Base-by-base conservation (phyloP, 2,113 vertebrate species). In the Lampris incognitus region DNA sequence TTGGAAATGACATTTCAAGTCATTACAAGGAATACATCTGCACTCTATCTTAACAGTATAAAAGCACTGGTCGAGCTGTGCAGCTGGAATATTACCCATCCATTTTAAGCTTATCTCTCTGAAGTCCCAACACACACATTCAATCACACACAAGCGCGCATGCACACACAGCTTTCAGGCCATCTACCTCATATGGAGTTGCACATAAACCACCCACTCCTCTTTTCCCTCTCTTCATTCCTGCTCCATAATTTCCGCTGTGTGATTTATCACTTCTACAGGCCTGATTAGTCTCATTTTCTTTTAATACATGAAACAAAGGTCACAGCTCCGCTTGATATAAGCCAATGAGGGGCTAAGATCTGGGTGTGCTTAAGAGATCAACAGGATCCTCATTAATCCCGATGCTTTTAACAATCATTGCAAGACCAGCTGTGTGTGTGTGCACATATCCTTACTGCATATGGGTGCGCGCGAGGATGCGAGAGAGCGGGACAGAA, bases 281-380 rank as follows among this genome's bases (percentile, higher is more conserved):
- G 67, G 81, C 82, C 84, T 92, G 92, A 91, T 92, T 92, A 90
- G 82, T 69, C 89, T 76, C 77, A 90, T 91, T 90, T 90, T 83
- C 60, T 81, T 88, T 88, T 90, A 92, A 92, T 87, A 80, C 78
- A 79, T 66, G 86, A 88, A 90, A 88, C 88, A 91, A 92, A 91
- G 90, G 92, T 92, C 90, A 92, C 73, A 85, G 79, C 82, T 84
- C 81, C 79, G 63, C 78, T 81, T 87, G 79, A 89, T 88, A 88
- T 80, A 88, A 89, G 83, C 87, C 81, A 87, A 90, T 87, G 85
- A 92, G 85, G 76, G 86, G 82, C 79, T 79, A 77, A 89, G 85
- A 90, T 88, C 79, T 76, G 72, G 61, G 72, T 82, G 82, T 79
- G 69, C 81, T 86, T 82, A 83, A 87, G 83, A 86, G 83, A 91